Percentiles rank a stretch among this genome's conserved stretches.
Evolutionary conservation across 1,140 invertebrate genomes (phyloP).

Genomic region (Scaptodrosophila lebanonensis): DNA sequence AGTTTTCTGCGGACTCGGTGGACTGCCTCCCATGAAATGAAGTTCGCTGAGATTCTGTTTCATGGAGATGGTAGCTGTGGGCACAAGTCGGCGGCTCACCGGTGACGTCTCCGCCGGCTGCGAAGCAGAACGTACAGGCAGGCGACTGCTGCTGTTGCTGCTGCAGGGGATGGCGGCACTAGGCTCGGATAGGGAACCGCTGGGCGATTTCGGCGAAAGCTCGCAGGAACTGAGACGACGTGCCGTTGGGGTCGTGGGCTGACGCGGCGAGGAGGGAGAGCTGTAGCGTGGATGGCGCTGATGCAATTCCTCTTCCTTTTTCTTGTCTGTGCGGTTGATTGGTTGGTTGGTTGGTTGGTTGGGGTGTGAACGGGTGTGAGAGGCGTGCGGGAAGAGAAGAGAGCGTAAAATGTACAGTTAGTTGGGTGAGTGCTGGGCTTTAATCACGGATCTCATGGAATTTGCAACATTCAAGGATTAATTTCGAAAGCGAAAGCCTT

Average conservation of each 20-base stretch:
- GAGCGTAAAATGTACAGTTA: slow-evolving; percentile 37
- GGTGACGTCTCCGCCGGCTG: slow-evolving; percentile 41
- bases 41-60: slow-evolving; percentile 69
- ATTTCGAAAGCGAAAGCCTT: background rate
- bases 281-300: slow-evolving; percentile 43
- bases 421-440: slow-evolving; percentile 12
- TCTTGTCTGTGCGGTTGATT: slow-evolving; percentile 70
- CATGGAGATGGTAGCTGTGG: slow-evolving; percentile 51
- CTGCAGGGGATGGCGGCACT: background rate
- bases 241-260: slow-evolving; percentile 12
- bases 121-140: slow-evolving; percentile 22
- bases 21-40: slow-evolving; percentile 49
- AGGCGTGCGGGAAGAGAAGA: background rate
- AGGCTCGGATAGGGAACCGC: slow-evolving; percentile 46
- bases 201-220: slow-evolving; percentile 42
- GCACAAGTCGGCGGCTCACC: slow-evolving; percentile 41
- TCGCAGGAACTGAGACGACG: slow-evolving; percentile 50
- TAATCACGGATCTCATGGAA: background rate
- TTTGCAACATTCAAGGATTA: background rate
- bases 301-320: slow-evolving; percentile 62
- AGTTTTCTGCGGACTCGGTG: slow-evolving; percentile 32
- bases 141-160: background rate
- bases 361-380: background rate
- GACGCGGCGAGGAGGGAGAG: slow-evolving; percentile 39
- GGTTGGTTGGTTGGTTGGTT: no score